Base-by-base conservation (phyloP, 2,797 vertebrate genomes). In the Oryzias dopingdopingensis region DNA sequence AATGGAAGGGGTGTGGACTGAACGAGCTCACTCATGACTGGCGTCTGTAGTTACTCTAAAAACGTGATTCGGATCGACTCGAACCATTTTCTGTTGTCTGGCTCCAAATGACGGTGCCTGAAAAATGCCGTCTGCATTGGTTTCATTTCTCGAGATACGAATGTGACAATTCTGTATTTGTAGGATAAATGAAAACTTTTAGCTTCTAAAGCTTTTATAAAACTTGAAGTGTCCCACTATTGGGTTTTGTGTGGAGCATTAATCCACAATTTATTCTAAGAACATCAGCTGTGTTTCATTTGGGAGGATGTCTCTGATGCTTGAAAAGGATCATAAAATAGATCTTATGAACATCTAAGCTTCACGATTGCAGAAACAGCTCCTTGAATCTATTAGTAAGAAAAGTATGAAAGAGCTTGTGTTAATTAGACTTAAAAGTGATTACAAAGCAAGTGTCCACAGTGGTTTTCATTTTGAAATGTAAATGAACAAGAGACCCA, bases 381-480 rank as follows among this genome's bases (percentile, higher is more conserved):
- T 24, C 45, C 54, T 14, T 23, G 20, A 66, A 59, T 32, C 43
- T 8, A 59, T 65, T 16, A 64, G 13, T 54, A 45, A 51, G 1
- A 18, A 51, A 22, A 51, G 3, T 7, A 44, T 51, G 7, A 44
- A 52, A 4, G 18, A 32, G 32, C 10, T 26, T 13, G 15, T 29
- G 2, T 49, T 55, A 26, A 64, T 32, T 57, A 14, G 15, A 50
- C 48, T 46, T 17, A 51, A 56, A 10, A 59, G 37, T 47, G 17
- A 55, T 48, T 43, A 29, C 17, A 61, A 42, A 51, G 55, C 7
- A 37, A 23, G 46, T n/a, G 52, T 61, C 32, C 7, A 15, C 5
- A 7, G 20, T 49, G 18, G 59, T 77, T 65, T 58, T 5, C 20
- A 64, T 59, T 52, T 42, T 47, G 2, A 68, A 52, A 59, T 13